Evolutionary conservation across 1,140 invertebrate species (phyloP).

Genomic region (Radopholus similis): DNA sequence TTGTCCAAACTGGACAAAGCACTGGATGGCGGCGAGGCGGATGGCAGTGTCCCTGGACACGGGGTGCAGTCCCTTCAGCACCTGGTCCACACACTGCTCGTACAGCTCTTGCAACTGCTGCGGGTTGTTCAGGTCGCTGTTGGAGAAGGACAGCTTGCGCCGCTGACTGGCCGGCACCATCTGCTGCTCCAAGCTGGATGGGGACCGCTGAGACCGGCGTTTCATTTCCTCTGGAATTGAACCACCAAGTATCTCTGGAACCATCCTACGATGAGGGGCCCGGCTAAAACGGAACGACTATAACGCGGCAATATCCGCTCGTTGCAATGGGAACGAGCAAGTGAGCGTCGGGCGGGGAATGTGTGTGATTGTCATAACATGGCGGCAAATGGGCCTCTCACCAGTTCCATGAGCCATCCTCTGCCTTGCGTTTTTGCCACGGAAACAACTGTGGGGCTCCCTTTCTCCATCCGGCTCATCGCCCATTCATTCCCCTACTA

Average conservation of each 20-base stretch:
- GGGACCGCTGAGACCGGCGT: no score
- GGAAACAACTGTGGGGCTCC: not conserved
- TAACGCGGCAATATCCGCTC: no score
- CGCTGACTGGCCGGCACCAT: constrained; percentile 11
- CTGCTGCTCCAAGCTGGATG: not conserved
- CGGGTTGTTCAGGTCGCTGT: constrained; percentile 22
- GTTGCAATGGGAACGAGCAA: no score
- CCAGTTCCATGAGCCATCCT: not conserved
- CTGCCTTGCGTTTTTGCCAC: no score
- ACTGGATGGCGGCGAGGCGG: constrained; percentile 22
- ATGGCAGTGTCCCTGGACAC: constrained; percentile 28
- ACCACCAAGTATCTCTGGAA: no score
- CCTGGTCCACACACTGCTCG: constrained; percentile 26
- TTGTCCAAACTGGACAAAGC: constrained; percentile 21
- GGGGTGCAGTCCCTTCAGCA: constrained; percentile 18
- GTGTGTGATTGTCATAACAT: not conserved
- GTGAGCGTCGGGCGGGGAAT: not conserved
- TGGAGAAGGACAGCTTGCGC: constrained; percentile 23
- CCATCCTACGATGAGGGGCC: no score
- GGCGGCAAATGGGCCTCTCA: not conserved
- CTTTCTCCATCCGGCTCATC: not conserved
- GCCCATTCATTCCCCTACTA: not conserved
- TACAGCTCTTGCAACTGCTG: constrained; percentile 15
- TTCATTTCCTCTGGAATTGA: no score
- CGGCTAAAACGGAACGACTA: no score